These are phyloP conservation scores for Crotalus viridis DNA, from an alignment of 2,113 vertebrate genomes.

Conservation along the genomic window DNA sequence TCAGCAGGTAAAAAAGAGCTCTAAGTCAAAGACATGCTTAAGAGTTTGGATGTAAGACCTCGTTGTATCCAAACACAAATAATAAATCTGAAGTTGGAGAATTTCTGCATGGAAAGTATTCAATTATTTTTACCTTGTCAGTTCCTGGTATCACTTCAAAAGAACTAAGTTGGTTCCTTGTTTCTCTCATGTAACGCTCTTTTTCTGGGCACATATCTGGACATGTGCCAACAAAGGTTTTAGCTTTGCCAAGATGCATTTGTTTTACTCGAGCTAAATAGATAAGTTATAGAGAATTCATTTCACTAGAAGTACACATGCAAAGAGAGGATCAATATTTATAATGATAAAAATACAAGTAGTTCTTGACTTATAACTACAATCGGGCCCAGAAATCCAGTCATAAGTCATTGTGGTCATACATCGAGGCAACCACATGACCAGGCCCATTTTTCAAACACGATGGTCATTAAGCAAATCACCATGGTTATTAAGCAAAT, in stretches of 20 bases:
- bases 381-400: not conserved
- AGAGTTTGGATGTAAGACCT: not conserved
- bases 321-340: not conserved
- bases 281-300: not conserved
- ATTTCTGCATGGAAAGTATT: not conserved
- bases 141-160: conserved; percentile 86
- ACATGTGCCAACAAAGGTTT: conserved; percentile 91
- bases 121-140: conserved; percentile 79
- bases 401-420: not conserved
- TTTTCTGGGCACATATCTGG: conserved; percentile 99
- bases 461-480: not conserved
- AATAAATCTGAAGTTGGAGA: not conserved
- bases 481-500: not conserved
- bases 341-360: not conserved
- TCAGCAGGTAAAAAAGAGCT: not conserved
- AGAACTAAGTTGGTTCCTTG: conserved; percentile 88
- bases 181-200: conserved; percentile 97
- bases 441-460: not conserved
- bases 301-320: not conserved
- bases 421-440: not conserved
- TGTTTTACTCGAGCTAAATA: conserved; percentile 84
- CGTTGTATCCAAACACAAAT: not conserved
- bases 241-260: conserved; percentile 86
- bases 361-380: not conserved
- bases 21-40: not conserved